Base-by-base conservation (phyloP, 2,888 invertebrate genomes). In the Gymnocheta viridis region DNA sequence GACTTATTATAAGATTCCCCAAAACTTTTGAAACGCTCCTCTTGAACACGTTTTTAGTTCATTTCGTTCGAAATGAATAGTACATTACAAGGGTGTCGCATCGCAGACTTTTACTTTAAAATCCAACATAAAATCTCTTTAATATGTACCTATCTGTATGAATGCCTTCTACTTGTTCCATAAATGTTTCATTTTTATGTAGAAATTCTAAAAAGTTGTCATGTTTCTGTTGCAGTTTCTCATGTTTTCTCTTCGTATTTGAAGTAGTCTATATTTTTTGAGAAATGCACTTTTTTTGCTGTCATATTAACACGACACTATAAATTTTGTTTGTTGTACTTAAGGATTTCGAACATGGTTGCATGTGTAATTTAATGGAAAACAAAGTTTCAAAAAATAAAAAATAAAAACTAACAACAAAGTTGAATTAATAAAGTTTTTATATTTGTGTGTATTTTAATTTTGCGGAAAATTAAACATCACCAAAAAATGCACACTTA, bases 301-400 rank as follows among this genome's bases (percentile, higher is more conserved):
- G 49, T 69, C 41, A 29, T 51, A 78, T 72, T 79, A 72, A 56
- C 64, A 72, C 70, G 62, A 79, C 79, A 79, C 64, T 56, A 70
- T 69, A 64, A 64, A 56, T 56, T 72, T 64, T 54, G 51, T 62
- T 56, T 72, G 29, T 47, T 54, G 67, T 58, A 47, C 41, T 64
- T 41, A 70, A 70, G 60, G 14, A 70, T 72, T 64, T 72, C 38
- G 32, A 70, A 64, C 79, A 79, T 79, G 79, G 54, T 79, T 70
- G 62, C 62, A 69, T 77, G 67, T 69, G 77, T 69, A 77, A 77
- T 77, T 58, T 67, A 77, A 77, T 38, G 77, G 35, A 66, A 56
- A 38, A 38, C 47, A 58, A 49, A 38, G 24, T 19, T 14, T 5
- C 3, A 0, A 38, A 1, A 56, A n/a, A n/a, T n/a, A n/a, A n/a